Evolutionary conservation across 2,113 vertebrate species (phyloP).

Genomic region (Chunga burmeisteri): DNA sequence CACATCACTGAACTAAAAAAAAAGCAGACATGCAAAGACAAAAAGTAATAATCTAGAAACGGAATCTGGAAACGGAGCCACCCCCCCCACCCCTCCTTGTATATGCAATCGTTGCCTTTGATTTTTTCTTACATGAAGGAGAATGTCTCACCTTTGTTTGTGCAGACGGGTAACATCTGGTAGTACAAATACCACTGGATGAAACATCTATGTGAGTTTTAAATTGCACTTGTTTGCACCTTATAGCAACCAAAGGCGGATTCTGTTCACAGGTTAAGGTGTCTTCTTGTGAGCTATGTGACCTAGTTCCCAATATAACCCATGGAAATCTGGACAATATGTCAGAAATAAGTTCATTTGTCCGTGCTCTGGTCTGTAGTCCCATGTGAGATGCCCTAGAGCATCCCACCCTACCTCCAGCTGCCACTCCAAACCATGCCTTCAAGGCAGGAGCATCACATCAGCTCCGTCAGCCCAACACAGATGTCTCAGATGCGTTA

Average conservation of each 20-base stretch:
- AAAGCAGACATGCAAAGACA: background rate
- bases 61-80: background rate
- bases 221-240: background rate
- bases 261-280: background rate
- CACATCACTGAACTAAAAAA: background rate
- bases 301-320: background rate
- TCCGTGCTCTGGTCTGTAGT: background rate
- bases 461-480: background rate
- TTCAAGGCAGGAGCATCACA: background rate
- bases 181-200: background rate
- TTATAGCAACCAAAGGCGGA: background rate
- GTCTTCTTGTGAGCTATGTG: background rate
- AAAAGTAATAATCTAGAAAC: conserved; percentile 18
- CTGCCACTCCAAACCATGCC: background rate
- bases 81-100: rapidly evolving
- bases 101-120: background rate
- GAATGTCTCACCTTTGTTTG: background rate
- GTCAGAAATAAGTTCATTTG: rapidly evolving
- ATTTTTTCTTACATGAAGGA: background rate
- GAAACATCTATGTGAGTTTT: background rate
- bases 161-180: background rate
- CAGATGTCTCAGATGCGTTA: background rate
- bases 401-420: background rate
- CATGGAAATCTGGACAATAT: background rate
- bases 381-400: background rate